A percentile compares a stretch with the other conserved stretches of the same genome.
phyloP scores from a whole-genome alignment of 2,797 vertebrate species.

The Botia almorhae region DNA sequence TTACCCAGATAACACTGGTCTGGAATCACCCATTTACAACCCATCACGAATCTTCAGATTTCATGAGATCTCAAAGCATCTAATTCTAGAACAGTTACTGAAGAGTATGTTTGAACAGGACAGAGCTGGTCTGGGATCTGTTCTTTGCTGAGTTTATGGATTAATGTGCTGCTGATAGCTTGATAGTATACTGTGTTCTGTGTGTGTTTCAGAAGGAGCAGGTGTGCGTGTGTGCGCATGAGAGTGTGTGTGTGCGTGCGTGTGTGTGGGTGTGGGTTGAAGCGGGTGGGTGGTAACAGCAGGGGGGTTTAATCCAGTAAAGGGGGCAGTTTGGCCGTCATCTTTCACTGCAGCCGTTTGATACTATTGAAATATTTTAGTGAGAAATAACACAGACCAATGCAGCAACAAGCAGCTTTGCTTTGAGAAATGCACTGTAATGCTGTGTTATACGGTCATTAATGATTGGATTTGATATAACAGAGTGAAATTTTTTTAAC shows the following conservation, averaged over 20 bases:
- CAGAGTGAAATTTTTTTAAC: slow-evolving; percentile 50
- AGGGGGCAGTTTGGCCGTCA: slow-evolving; percentile 52
- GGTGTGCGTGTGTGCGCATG: not conserved
- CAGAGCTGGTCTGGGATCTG: slow-evolving; percentile 33
- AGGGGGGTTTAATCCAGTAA: no score
- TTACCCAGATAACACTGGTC: slow-evolving; percentile 50
- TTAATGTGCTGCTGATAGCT: not conserved
- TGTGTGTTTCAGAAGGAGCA: not conserved
- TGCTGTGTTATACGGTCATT: not conserved
- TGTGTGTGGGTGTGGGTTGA: not conserved
- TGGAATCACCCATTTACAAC: not conserved
- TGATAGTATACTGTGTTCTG: not conserved
- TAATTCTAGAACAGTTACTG: slow-evolving; percentile 25
- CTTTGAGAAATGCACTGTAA: not conserved
- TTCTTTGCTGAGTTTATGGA: slow-evolving; percentile 16
- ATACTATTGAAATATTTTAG: slow-evolving; percentile 19
- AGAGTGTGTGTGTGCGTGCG: not conserved
- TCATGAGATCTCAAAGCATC: not conserved
- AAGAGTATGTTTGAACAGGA: slow-evolving; percentile 56
- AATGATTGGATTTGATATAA: not conserved
- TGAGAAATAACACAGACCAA: slow-evolving; percentile 26
- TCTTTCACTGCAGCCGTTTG: slow-evolving; percentile 73
- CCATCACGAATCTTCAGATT: slow-evolving; percentile 45
- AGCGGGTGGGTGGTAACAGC: not conserved
- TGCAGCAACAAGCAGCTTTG: not conserved